A percentile compares a stretch with the other conserved stretches of the same genome.
Conservation (phyloP, 2,113 vertebrate genomes). For the Tinamus guttatus region DNA sequence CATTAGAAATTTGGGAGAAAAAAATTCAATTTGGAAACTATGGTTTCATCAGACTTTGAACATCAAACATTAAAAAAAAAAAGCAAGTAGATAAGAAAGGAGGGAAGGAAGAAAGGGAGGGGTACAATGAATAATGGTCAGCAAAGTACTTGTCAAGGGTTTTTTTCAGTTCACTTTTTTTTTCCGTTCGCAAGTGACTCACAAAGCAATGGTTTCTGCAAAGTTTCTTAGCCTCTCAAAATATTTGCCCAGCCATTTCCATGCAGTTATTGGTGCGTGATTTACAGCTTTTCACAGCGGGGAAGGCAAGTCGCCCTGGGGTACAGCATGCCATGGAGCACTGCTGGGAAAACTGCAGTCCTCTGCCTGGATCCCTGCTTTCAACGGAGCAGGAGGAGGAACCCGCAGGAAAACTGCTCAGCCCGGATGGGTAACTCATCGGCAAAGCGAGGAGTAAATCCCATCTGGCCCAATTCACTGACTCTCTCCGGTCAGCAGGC, state of each 20-base stretch:
- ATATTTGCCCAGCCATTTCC: conserved; percentile 66
- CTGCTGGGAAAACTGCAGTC: conserved; percentile 6
- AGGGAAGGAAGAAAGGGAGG: not conserved
- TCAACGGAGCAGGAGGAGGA: not conserved
- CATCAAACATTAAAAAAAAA: not conserved
- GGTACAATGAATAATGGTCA: not conserved
- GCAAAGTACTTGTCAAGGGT: not conserved
- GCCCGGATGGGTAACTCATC: conserved; percentile 30
- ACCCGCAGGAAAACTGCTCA: not conserved
- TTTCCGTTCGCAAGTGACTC: not conserved
- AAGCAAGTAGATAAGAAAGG: conserved; percentile 14
- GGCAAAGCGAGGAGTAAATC: conserved; percentile 47
- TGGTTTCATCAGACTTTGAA: conserved; percentile 11
- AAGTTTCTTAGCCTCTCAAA: not conserved
- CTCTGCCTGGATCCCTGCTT: not conserved
- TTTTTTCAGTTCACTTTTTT: not conserved
- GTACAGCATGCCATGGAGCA: not conserved
- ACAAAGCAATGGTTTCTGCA: conserved; percentile 17
- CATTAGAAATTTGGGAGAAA: not conserved
- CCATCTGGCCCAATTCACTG: not conserved
- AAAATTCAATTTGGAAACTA: conserved; percentile 26
- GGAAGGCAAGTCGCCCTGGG: not conserved
- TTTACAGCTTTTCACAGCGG: conserved; percentile 47
- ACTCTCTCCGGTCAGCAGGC: not conserved
- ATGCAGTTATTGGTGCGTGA: conserved; percentile 42